Evolutionary conservation across 2,888 invertebrate genomes (phyloP).

Genomic region (Hylaea fasciaria): DNA sequence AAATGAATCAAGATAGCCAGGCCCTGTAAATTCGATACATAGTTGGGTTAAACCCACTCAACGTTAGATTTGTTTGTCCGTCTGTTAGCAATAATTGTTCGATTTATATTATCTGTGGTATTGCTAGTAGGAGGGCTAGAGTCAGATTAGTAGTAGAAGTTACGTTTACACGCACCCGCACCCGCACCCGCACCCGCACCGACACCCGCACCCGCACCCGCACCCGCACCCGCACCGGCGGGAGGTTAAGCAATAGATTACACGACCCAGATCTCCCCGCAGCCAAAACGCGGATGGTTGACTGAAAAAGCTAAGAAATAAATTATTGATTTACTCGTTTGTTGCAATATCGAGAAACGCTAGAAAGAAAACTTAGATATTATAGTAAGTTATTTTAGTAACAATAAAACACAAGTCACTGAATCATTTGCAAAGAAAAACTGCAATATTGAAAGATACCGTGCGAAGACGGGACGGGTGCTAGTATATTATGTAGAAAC

Average conservation of each 20-base stretch:
- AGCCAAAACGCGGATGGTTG: not conserved
- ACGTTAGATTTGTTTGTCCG: constrained; percentile 7
- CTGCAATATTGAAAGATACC: no score
- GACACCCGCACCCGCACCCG: no score
- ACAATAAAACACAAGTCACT: no score
- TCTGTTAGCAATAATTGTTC: constrained; percentile 10
- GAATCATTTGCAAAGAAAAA: no score
- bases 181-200: not conserved
- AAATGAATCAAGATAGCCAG: no score
- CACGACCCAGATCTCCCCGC: no score
- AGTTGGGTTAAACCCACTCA: constrained; percentile 3
- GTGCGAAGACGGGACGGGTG: no score
- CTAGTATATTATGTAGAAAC: no score
- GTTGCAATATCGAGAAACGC: no score
- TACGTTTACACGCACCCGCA: constrained; percentile 1
- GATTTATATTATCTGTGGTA: constrained; percentile 11
- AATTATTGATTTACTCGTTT: no score
- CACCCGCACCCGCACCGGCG: not conserved
- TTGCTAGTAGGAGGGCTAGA: constrained; percentile 16
- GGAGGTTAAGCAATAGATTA: constrained; percentile 13
- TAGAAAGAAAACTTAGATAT: no score
- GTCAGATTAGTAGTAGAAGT: constrained; percentile 10
- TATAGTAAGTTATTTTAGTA: no score
- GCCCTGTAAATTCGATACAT: not conserved
- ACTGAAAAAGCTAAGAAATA: not conserved